phyloP scores from a whole-genome alignment of 2,797 vertebrate species.

The Lithobates sylvaticus region DNA sequence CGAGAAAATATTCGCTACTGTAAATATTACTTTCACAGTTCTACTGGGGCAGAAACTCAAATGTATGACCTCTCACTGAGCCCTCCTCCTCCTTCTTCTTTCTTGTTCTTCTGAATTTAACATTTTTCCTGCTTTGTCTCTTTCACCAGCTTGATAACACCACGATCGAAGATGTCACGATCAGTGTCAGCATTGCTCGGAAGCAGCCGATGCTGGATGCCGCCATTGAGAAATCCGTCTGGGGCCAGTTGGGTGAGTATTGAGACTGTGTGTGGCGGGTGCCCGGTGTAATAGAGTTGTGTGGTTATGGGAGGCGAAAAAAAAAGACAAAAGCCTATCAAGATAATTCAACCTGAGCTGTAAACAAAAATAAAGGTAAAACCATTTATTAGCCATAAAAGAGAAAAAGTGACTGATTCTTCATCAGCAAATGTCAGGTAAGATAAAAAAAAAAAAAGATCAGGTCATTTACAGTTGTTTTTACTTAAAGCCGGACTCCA shows the following conservation, averaged over 20 bases:
- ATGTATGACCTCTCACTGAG: background rate
- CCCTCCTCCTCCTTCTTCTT: background rate
- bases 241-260: slow-evolving; percentile 88
- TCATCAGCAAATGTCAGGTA: too few relatives aligned
- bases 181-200: slow-evolving; percentile 93
- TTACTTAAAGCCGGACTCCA: too few relatives aligned
- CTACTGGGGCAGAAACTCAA: background rate
- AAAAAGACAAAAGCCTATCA: background rate
- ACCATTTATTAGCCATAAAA: background rate
- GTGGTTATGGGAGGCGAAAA: background rate
- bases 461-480: too few relatives aligned
- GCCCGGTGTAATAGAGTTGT: background rate
- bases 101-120: background rate
- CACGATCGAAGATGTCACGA: slow-evolving; percentile 83
- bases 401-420: background rate
- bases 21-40: too few relatives aligned
- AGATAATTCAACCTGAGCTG: background rate
- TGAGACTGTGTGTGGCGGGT: background rate
- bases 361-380: background rate
- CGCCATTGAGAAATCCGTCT: slow-evolving; percentile 88
- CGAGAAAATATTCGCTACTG: too few relatives aligned
- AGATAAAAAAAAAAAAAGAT: too few relatives aligned
- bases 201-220: slow-evolving; percentile 94
- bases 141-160: slow-evolving; percentile 80
- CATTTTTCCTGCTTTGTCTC: background rate